These are phyloP conservation scores for Pachypsylla venusta DNA, from an alignment of 1,140 invertebrate genomes.

Conservation along the genomic window DNA sequence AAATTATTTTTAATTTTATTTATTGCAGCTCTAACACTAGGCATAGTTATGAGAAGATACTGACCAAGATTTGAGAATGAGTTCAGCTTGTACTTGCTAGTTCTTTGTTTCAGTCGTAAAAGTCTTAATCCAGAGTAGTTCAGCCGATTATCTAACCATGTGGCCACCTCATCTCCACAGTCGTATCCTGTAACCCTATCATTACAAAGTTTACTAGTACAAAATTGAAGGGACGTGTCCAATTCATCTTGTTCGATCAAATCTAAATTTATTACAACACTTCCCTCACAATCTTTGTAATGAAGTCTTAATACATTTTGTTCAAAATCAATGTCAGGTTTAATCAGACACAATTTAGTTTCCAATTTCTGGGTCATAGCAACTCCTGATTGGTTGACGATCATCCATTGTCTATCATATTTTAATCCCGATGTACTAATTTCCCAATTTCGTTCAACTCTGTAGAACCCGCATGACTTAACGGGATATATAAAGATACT, in stretches of 20 bases:
- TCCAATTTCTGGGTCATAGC: slow-evolving; percentile 78
- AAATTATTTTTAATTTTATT: slow-evolving; percentile 20
- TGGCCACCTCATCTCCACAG: slow-evolving; percentile 60
- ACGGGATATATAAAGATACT: slow-evolving; percentile 79
- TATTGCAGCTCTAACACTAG: slow-evolving; percentile 53
- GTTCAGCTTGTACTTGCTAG: slow-evolving; percentile 27
- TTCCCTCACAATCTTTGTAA: slow-evolving; percentile 41
- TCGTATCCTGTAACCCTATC: slow-evolving; percentile 62
- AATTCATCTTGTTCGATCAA: neutral
- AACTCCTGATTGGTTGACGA: slow-evolving; percentile 58
- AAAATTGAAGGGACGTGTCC: slow-evolving; percentile 29
- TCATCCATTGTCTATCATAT: slow-evolving; percentile 88
- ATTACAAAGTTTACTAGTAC: slow-evolving; percentile 68
- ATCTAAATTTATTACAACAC: neutral
- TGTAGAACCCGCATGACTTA: slow-evolving; percentile 77
- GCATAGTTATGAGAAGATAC: slow-evolving; percentile 62
- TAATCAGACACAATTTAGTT: slow-evolving; percentile 62
- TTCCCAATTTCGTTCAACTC: slow-evolving; percentile 34
- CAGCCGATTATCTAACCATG: slow-evolving; percentile 57
- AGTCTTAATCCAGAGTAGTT: slow-evolving; percentile 48
- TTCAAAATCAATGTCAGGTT: slow-evolving; percentile 50
- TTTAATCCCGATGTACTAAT: slow-evolving; percentile 48
- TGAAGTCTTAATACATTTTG: slow-evolving; percentile 43
- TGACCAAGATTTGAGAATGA: slow-evolving; percentile 79
- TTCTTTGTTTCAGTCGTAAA: slow-evolving; percentile 40